These are phyloP conservation scores for Idaea aversata DNA, from an alignment of 2,888 invertebrate species.

Conservation along the genomic window DNA sequence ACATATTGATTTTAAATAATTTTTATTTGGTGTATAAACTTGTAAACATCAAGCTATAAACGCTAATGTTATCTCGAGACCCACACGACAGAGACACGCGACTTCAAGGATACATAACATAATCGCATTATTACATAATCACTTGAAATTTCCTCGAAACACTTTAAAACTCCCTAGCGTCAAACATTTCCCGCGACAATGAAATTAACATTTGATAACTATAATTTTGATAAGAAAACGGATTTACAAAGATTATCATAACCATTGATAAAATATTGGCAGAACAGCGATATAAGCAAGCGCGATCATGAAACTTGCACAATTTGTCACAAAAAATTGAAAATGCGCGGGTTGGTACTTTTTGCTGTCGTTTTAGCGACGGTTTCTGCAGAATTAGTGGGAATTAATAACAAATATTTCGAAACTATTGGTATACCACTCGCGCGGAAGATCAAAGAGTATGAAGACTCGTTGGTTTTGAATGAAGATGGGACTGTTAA, in stretches of 20 bases:
- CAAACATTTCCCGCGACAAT: background rate
- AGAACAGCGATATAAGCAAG: background rate
- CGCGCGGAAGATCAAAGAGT: constrained; percentile 8
- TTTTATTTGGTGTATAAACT: too few species aligned
- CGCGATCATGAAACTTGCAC: background rate
- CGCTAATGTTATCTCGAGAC: too few species aligned
- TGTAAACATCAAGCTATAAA: too few species aligned
- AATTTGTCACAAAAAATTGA: background rate
- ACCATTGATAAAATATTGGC: background rate
- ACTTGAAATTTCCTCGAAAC: too few species aligned
- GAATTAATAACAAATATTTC: constrained; percentile 17
- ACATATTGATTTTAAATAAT: too few species aligned
- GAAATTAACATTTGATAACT: background rate
- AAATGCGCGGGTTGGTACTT: constrained; percentile 18
- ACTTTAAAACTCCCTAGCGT: background rate
- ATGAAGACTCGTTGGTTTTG: constrained; percentile 8
- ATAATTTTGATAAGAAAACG: constrained; percentile 12
- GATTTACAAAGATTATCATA: background rate
- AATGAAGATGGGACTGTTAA: constrained; percentile 5
- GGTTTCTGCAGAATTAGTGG: constrained; percentile 16
- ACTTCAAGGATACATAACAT: too few species aligned
- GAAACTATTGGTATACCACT: constrained; percentile 13
- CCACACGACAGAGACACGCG: too few species aligned
- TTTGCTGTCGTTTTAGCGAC: constrained; percentile 18
- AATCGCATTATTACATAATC: too few species aligned